Percentiles rank a stretch among this genome's conserved stretches.
phyloP scores from a whole-genome alignment of 2,113 vertebrate species.

The Oryzias woworae region DNA sequence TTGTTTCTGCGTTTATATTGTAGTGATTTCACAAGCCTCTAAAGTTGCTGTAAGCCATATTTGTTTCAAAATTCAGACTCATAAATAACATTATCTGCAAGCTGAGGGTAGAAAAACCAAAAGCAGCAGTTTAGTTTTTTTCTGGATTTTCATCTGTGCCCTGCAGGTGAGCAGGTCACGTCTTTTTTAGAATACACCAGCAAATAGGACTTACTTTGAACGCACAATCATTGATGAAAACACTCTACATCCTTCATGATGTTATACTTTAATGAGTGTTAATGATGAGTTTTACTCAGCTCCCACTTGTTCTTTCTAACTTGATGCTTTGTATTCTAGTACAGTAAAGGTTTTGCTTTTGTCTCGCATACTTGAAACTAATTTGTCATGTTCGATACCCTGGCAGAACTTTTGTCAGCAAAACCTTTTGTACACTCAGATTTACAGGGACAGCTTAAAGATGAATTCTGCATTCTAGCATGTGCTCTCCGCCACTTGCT shows the following conservation, averaged over 20 bases:
- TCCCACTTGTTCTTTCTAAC: constrained; percentile 11
- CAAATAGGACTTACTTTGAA: neutral
- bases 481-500: constrained; percentile 22
- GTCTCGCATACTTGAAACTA: constrained; percentile 3
- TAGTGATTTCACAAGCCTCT: constrained; percentile 29
- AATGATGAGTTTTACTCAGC: constrained; percentile 6
- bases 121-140: neutral
- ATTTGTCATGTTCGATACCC: constrained; percentile 7
- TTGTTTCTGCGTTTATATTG: constrained; percentile 24
- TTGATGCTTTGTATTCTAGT: constrained; percentile 1
- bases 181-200: constrained; percentile 31
- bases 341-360: constrained; percentile 30
- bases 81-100: constrained; percentile 33
- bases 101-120: constrained; percentile 42
- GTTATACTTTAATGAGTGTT: too few species aligned
- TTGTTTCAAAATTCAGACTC: constrained; percentile 40
- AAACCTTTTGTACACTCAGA: constrained; percentile 17
- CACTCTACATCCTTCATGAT: too few species aligned
- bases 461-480: constrained; percentile 41
- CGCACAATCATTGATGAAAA: too few species aligned
- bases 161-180: constrained; percentile 41
- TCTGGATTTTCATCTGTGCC: constrained; percentile 18
- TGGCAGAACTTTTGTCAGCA: constrained; percentile 1
- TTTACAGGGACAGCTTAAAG: constrained; percentile 28
- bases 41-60: constrained; percentile 46